Base-by-base conservation (phyloP, 2,113 vertebrate species). In the Brachyistius frenatus region DNA sequence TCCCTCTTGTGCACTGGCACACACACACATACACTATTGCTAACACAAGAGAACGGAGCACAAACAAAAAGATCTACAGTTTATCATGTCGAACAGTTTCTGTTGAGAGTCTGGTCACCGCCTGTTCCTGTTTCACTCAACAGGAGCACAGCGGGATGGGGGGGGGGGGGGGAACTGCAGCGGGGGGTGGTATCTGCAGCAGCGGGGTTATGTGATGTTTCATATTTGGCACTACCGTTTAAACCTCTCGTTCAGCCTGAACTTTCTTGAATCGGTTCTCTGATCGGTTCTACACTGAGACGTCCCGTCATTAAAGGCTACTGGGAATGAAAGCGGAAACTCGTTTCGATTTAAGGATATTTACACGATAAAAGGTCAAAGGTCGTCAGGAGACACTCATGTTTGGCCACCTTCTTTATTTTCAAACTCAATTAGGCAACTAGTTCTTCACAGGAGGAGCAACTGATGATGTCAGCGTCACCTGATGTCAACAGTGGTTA, bases 311-410 rank as follows among this genome's bases (percentile, higher is more conserved):
- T n/a, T 50, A 74, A 79, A 73, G 36, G 52, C 65, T 32, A 63
- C 32, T 61, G 39, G 16, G 58, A 69, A 66, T 57, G 13, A 44
- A 44, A 44, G 9, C 39, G 2, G 39, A 41, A 41, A 44, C 41
- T 44, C 49, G 15, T 30, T 39, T 31, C 2, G 63, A 39, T 32
- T 53, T 47, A 8, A 32, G 58, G 47, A 41, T 73, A 76, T 78
- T 74, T 76, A 88, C 89, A 90, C 73, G 82, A 87, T 73, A 88
- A 86, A 87, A 87, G 83, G 56, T 5, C 66, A 76, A 74, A 80
- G 70, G 66, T 73, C 74, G 33, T 68, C 56, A 80, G 73, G 74
- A 66, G 61, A 82, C 73, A 75, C 47, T 71, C 86, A 88, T 56
- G 71, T 74, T 83, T 44, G 4, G 71, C 69, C 6, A 67, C 83